Conservation (phyloP, 1,140 invertebrate genomes). For the Scaptomyza pallida region DNA sequence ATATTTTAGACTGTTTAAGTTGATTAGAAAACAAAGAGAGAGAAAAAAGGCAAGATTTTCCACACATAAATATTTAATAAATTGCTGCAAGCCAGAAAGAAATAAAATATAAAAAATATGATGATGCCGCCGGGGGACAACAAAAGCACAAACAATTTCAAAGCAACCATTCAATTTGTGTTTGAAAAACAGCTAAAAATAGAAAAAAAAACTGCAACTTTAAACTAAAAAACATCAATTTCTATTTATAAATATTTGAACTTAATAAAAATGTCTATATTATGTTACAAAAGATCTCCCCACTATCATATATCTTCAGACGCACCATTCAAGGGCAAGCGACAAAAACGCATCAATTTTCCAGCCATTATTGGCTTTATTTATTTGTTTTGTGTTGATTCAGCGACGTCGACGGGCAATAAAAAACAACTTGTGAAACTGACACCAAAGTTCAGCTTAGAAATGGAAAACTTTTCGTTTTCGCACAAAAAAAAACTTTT, state of each 20-base stretch:
- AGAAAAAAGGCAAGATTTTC: neutral
- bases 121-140: neutral
- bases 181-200: too few relatives aligned
- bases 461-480: constrained; percentile 54
- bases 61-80: constrained; percentile 37
- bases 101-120: neutral
- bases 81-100: neutral
- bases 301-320: neutral
- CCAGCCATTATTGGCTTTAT: constrained; percentile 71
- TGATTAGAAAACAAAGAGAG: constrained; percentile 28
- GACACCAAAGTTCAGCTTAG: constrained; percentile 22
- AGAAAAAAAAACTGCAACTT: neutral
- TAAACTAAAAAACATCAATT: too few relatives aligned
- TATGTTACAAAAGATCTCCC: too few relatives aligned
- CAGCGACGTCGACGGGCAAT: constrained; percentile 9
- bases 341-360: constrained; percentile 59
- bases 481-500: constrained; percentile 30
- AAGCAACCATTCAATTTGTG: neutral
- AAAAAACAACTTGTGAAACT: constrained; percentile 27
- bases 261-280: too few relatives aligned
- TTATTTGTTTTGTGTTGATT: constrained; percentile 66
- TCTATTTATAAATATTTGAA: too few relatives aligned
- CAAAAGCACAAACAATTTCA: neutral
- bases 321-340: constrained; percentile 9
- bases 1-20: constrained; percentile 31